phyloP scores from a whole-genome alignment of 1,140 invertebrate genomes.

The Ips typographus region DNA sequence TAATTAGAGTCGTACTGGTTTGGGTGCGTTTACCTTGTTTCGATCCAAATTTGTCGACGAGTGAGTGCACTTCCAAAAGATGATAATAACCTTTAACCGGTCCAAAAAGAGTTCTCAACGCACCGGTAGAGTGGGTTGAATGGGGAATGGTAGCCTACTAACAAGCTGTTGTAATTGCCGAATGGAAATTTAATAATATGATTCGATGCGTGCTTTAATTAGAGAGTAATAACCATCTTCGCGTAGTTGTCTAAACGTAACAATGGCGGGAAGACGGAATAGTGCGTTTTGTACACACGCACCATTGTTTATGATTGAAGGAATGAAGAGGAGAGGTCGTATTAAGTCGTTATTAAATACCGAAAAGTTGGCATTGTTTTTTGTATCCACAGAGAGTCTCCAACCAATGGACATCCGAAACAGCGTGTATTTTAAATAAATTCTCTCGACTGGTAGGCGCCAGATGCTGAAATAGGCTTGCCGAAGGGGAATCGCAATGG shows the following conservation, averaged over 20 bases:
- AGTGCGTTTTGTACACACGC: not conserved
- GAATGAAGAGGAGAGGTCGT: not conserved
- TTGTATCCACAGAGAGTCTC: not conserved
- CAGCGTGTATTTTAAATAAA: not conserved
- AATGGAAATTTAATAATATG: conserved; percentile 8
- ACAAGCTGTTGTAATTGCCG: not conserved
- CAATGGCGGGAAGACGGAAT: conserved; percentile 21
- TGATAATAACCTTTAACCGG: no score
- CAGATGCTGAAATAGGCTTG: conserved; percentile 1
- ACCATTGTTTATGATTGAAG: conserved; percentile 23
- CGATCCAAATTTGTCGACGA: not conserved
- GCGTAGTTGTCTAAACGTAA: conserved; percentile 16
- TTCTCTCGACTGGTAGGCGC: not conserved
- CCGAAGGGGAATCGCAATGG: not conserved
- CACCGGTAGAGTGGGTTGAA: no score
- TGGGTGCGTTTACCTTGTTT: conserved; percentile 2
- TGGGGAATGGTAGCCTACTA: no score
- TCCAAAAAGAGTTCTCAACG: no score
- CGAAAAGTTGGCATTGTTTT: not conserved
- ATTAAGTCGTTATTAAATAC: not conserved
- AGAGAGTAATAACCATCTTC: conserved; percentile 18
- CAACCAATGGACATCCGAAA: not conserved
- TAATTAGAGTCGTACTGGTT: not conserved
- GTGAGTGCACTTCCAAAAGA: no score
- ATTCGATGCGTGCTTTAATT: conserved; percentile 12